Base-by-base conservation (phyloP, 2,888 invertebrate genomes). In the Ypsolopha scabrella region DNA sequence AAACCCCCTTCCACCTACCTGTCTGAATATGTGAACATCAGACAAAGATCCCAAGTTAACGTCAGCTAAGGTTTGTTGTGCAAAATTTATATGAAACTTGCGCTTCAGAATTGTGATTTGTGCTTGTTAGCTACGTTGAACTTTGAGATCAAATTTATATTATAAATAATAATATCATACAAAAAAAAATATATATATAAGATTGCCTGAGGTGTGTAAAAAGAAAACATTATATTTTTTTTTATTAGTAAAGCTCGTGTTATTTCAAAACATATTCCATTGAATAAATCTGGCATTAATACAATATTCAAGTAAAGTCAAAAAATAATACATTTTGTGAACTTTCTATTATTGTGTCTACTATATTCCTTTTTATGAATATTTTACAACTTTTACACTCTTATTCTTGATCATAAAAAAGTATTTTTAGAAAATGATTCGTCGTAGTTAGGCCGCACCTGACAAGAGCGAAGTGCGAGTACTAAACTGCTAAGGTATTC, bases 41-140 rank as follows among this genome's bases (percentile, higher is more conserved):
- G 75, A 78, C 80, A 76, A 79, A 82, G 82, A 81, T 81, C 75
- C 78, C 65, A 75, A 82, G 78, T 80, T 80, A 75, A 78, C 77
- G 75, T 77, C 74, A 77, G 74, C 70, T 73, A 71, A 74, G 76
- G 72, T 75, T 77, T 76, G 72, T 75, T 80, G 72, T 79, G 74
- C 79, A 75, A 80, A 79, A 81, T 81, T 74, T 77, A 80, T 80
- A 78, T 75, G 68, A 79, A 80, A 81, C 76, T 81, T 73, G 72
- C 39, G 39, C 71, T 69, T 65, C 59, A 57, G 60, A 70, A 67
- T 63, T 65, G 62, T 59, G 56, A 24, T 11, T 13, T 41, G 62
- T 64, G 56, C 70, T 59, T 68, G 7, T 51, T 70, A 34, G 14
- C 11, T 64, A 56, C 33, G 62, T 33, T 56, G 67, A 24, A 24